Base-by-base conservation (phyloP, 2,113 vertebrate species). In the Xenopus borealis region DNA sequence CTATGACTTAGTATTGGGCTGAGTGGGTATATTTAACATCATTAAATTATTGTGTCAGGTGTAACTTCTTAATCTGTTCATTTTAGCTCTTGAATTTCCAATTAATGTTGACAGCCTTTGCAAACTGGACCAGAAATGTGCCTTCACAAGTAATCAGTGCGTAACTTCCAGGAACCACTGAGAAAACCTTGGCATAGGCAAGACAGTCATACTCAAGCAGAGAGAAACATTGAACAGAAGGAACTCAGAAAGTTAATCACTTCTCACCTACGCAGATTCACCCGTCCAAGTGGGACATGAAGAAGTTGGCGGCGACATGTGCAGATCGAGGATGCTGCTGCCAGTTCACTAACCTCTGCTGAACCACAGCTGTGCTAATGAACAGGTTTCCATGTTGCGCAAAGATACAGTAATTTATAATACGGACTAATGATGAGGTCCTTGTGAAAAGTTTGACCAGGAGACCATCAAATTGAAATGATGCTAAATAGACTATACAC, bases 131-230 rank as follows among this genome's bases (percentile, higher is more conserved):
- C 69, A 50, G 66, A 68, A 76, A 76, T 76, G 33, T 13, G 47
- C 73, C 69, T 69, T 76, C 65, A 62, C 33, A 18, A 69, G 57
- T 62, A 76, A 62, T 20, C 12, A 62, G 23, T 57, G 8, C 46
- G 46, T 62, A 62, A 76, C 58, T 76, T 76, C 73, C 73, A 76
- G 73, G 69, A 76, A 76, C 73, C 73, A 18, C 73, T 55, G 66
- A 58, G 23, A 27, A 69, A 69, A 76, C 65, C 30, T 69, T 69
- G 73, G 73, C 73, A 76, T n/a, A 53, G 27, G 20, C n/a, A 23
- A 14, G 55, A 17, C 55, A 12, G 23, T 17, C 46, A 46, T 30
- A 62, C 52, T 59, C 33, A 23, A 23, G 55, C 50, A 23, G 47
- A 40, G 65, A 62, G 58, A 59, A 66, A 12, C 63, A 67, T 33